Evolutionary conservation across 2,888 invertebrate species (phyloP), one percentile per base, ranked within the genome.

Genomic region (Nomada fabriciana): DNA sequence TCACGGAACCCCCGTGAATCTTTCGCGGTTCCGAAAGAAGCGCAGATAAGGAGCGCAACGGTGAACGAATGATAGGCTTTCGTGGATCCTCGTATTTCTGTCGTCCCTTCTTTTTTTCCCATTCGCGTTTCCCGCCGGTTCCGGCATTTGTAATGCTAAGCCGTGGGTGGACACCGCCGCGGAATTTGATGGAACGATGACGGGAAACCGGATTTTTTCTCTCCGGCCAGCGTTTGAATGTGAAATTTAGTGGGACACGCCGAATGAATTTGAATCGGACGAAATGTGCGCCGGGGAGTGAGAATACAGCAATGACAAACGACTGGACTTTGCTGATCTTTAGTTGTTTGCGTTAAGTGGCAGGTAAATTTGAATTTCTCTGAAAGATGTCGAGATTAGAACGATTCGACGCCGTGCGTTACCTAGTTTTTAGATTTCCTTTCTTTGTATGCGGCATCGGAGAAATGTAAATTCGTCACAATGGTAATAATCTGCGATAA

Each of bases 1-100:
- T 80, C 67, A 67, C 78, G 71, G 79, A 63, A 43, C 72, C 78
- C 78, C 63, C 52, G 79, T 72, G 80, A 72, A 78, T 72, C 78
- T 72, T 42, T 43, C 61, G 53, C 67, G 43, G 78, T 43, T 67
- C 29, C 61, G 57, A 78, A 80, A 82, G 69, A 76, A 71, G 75
- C 74, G 69, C 25, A 75, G 76, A 82, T 75, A 67, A 76, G 67
- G 68, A 71, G 61, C 11, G 55, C 57, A 57, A 18, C 55, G 50
- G 61, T 80, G 80, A 71, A 80, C 43, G 63, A 15, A 15, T 67
- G 77, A 77, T 57, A 74, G 82, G 57, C 55, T 76, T 82, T 53
- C 65, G 64, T 57, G 57, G 60, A 71, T 73, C 55, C 36, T 25
- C 67, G 61, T 57, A 57, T 55, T 70, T 80, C 68, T 72, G 63